Conservation (phyloP, 2,113 vertebrate species). For the Xiphorhynchus elegans region DNA sequence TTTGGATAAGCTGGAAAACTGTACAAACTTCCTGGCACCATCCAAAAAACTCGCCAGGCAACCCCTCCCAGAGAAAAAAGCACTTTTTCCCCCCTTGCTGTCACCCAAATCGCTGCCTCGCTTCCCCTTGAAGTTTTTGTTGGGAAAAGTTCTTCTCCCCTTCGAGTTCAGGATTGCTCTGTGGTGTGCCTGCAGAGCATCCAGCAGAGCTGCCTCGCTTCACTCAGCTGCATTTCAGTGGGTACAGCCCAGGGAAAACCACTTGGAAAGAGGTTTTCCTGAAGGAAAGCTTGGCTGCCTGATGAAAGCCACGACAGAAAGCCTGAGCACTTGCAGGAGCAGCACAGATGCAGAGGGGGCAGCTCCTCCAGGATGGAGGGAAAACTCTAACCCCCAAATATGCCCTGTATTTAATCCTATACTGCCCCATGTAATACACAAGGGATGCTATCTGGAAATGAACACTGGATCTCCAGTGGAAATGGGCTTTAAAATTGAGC, state of each 20-base stretch:
- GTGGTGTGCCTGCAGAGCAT: background rate
- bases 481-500: background rate
- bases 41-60: background rate
- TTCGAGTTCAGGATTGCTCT: background rate
- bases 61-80: background rate
- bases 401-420: background rate
- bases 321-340: background rate
- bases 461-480: background rate
- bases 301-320: background rate
- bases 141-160: background rate
- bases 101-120: background rate
- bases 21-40: background rate
- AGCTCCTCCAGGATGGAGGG: background rate
- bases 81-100: background rate
- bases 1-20: constrained; percentile 28
- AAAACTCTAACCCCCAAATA: background rate
- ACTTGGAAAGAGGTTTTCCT: background rate
- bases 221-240: background rate
- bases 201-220: background rate
- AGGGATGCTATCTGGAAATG: background rate
- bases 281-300: accelerated
- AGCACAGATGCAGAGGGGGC: background rate
- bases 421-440: accelerated
- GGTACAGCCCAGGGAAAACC: background rate
- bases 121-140: background rate